These are phyloP conservation scores for Anoplius nigerrimus DNA, from an alignment of 2,888 invertebrate species.

Conservation along the genomic window DNA sequence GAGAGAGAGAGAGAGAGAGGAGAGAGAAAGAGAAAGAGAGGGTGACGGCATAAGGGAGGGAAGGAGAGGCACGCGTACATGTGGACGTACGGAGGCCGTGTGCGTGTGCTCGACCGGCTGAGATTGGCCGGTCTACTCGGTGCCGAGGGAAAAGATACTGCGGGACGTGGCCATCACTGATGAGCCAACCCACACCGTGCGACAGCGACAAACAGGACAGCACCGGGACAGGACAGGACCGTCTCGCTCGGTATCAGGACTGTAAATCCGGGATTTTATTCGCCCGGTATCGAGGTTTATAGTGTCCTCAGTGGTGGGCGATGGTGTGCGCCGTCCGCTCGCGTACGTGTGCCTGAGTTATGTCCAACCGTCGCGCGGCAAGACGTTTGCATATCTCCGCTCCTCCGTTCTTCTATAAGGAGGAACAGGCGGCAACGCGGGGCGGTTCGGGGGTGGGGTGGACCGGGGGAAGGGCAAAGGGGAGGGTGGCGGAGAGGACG, in stretches of 20 bases:
- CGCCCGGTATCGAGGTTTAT: slow-evolving; percentile 74
- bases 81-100: background rate
- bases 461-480: background rate
- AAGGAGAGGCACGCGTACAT: background rate
- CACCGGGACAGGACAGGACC: slow-evolving; percentile 65
- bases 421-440: background rate
- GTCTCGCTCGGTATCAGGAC: slow-evolving; percentile 69
- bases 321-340: slow-evolving; percentile 50
- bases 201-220: slow-evolving; percentile 69
- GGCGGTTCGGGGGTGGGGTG: background rate
- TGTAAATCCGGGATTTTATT: slow-evolving; percentile 75
- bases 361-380: slow-evolving; percentile 66
- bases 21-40: background rate
- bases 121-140: slow-evolving; percentile 49
- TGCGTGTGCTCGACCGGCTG: slow-evolving; percentile 42
- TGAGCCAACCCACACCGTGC: slow-evolving; percentile 72
- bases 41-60: background rate
- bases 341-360: slow-evolving; percentile 69
- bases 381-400: slow-evolving; percentile 72
- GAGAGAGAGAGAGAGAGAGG: background rate
- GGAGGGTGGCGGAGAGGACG: slow-evolving; percentile 21
- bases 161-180: slow-evolving; percentile 66
- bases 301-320: slow-evolving; percentile 66
- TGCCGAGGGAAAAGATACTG: slow-evolving; percentile 62
- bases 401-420: slow-evolving; percentile 47